phyloP scores from a whole-genome alignment of 2,888 invertebrate genomes.

The Ecliptopera silaceata region DNA sequence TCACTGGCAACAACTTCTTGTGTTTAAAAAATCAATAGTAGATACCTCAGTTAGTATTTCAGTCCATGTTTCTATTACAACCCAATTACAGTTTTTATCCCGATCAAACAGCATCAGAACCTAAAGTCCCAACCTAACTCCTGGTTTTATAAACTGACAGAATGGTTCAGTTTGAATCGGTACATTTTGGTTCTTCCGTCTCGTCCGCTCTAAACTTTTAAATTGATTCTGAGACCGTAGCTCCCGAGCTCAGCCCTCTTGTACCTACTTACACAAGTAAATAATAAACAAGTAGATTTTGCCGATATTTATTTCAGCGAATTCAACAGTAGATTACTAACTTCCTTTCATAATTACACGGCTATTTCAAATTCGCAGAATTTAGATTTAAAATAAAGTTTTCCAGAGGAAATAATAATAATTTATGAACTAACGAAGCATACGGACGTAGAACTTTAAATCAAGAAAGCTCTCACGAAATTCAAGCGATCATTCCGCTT shows the following conservation, averaged over 20 bases:
- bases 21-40: not conserved
- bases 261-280: conserved; percentile 48
- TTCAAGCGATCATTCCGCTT: conserved; percentile 19
- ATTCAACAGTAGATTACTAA: conserved; percentile 23
- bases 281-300: conserved; percentile 54
- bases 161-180: conserved; percentile 39
- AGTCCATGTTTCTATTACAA: too few relatives aligned
- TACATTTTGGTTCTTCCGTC: conserved; percentile 44
- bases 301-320: conserved; percentile 31
- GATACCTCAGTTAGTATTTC: not conserved
- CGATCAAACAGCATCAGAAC: not conserved
- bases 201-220: conserved; percentile 58
- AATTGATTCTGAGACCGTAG: conserved; percentile 60
- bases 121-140: conserved; percentile 29
- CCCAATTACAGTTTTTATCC: not conserved
- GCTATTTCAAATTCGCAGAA: not conserved
- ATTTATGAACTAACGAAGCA: conserved; percentile 4
- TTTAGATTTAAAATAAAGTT: conserved; percentile 3
- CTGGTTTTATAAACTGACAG: conserved; percentile 31
- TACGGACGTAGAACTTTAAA: conserved; percentile 5
- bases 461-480: conserved; percentile 17
- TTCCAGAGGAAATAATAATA: conserved; percentile 2
- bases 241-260: conserved; percentile 28
- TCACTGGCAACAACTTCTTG: conserved; percentile 1
- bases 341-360: conserved; percentile 22